These are phyloP conservation scores for Sinodicranocentrus sp. DNA, from an alignment of 2,888 invertebrate genomes.

Conservation along the genomic window DNA sequence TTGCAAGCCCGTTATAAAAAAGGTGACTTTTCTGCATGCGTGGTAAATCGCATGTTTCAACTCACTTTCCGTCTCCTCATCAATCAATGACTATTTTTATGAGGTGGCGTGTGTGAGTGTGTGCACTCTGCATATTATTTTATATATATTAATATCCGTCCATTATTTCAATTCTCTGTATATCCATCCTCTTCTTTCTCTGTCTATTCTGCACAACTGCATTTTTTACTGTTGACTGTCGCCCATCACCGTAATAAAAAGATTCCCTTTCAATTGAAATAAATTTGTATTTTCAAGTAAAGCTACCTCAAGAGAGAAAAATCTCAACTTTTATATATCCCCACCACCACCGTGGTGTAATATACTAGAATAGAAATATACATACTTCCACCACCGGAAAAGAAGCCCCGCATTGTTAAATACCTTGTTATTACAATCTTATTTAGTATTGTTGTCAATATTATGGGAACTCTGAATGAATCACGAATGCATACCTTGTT, in stretches of 20 bases:
- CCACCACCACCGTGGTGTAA: too few species aligned
- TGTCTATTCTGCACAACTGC: not conserved
- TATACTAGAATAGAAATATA: too few species aligned
- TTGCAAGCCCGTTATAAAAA: not conserved
- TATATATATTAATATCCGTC: too few species aligned
- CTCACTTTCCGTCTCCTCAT: not conserved
- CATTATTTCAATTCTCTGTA: too few species aligned
- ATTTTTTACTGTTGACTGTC: not conserved
- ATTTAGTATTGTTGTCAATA: too few species aligned
- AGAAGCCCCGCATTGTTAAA: conserved; percentile 4
- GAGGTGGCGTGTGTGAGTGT: not conserved
- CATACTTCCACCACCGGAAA: not conserved
- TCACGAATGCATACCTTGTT: too few species aligned
- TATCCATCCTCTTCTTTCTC: too few species aligned
- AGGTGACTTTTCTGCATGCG: not conserved
- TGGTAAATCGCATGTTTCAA: not conserved
- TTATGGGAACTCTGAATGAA: too few species aligned
- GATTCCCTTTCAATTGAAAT: conserved; percentile 44
- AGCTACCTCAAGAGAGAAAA: too few species aligned
- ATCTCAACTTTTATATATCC: too few species aligned
- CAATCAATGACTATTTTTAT: not conserved
- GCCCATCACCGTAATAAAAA: not conserved
- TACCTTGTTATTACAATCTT: too few species aligned
- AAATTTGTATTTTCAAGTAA: not conserved
- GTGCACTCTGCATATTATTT: too few species aligned